Conservation (phyloP, 2,797 vertebrate species). For the Selene dorsalis region DNA sequence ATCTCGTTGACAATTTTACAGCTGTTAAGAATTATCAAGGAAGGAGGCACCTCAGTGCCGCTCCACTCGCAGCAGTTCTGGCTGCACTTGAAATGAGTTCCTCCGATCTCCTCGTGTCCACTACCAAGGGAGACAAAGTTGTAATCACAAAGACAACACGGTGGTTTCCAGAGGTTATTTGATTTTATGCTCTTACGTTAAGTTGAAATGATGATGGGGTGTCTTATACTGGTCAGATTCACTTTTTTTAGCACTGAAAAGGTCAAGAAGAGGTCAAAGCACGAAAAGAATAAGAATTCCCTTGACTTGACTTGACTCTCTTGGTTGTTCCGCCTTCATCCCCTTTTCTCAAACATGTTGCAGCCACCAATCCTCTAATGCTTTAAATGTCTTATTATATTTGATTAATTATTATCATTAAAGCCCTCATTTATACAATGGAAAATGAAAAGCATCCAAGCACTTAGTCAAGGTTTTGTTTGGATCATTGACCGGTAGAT, state of each 20-base stretch:
- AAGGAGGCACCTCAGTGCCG: constrained; percentile 34
- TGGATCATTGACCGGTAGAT: neutral
- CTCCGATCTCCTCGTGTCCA: constrained; percentile 11
- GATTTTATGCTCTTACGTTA: constrained; percentile 22
- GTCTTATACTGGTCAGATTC: constrained; percentile 1
- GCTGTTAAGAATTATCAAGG: constrained; percentile 49
- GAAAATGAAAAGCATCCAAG: neutral
- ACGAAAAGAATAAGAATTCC: neutral
- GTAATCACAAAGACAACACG: constrained; percentile 13
- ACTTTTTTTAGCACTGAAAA: neutral
- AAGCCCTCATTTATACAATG: neutral
- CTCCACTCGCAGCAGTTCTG: constrained; percentile 34
- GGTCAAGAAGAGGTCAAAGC: constrained; percentile 1
- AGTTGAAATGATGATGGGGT: neutral
- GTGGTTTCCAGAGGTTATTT: constrained; percentile 22
- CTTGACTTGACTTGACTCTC: neutral
- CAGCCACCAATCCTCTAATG: neutral
- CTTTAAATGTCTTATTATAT: neutral
- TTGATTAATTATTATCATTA: constrained; percentile 7
- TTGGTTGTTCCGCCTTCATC: constrained; percentile 1
- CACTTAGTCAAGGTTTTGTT: neutral
- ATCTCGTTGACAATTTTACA: constrained; percentile 55
- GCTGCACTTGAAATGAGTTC: constrained; percentile 46
- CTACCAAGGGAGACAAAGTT: constrained; percentile 26
- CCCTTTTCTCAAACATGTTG: neutral